Conservation (phyloP, 2,888 invertebrate genomes). For the Phalangium opilio region DNA sequence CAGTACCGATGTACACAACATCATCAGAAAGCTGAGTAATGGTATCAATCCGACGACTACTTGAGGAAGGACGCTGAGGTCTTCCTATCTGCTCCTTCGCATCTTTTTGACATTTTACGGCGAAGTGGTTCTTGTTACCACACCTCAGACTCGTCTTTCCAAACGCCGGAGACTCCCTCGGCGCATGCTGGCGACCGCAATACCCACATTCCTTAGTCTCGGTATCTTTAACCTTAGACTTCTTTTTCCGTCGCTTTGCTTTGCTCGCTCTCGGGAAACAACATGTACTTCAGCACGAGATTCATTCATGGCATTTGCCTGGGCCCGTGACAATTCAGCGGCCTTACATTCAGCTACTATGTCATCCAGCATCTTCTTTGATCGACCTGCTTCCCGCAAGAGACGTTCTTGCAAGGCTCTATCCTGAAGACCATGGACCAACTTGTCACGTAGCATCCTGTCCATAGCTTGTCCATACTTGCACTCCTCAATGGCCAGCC, state of each 20-base stretch:
- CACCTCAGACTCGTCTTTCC: constrained; percentile 1
- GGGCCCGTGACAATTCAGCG: too few relatives aligned
- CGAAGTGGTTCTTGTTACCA: constrained; percentile 7
- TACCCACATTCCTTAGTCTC: not conserved
- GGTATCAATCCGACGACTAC: too few relatives aligned
- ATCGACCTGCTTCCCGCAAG: constrained; percentile 3
- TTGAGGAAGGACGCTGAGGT: too few relatives aligned
- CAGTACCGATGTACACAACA: too few relatives aligned
- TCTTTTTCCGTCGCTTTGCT: not conserved
- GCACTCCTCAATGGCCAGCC: too few relatives aligned
- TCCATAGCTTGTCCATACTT: too few relatives aligned
- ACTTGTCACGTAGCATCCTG: constrained; percentile 4
- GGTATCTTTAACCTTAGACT: not conserved
- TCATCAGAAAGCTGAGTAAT: too few relatives aligned
- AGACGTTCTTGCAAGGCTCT: constrained; percentile 5
- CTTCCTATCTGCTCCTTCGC: too few relatives aligned
- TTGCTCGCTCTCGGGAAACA: not conserved
- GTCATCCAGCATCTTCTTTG: not conserved
- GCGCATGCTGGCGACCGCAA: constrained; percentile 4
- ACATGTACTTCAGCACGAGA: too few relatives aligned
- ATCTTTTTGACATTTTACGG: not conserved
- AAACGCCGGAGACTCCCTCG: constrained; percentile 3
- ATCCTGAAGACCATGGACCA: constrained; percentile 7
- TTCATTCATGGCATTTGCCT: too few relatives aligned
- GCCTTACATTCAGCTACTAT: constrained; percentile 4